phyloP scores from a whole-genome alignment of 1,140 invertebrate genomes.

The Cydia strobilella region DNA sequence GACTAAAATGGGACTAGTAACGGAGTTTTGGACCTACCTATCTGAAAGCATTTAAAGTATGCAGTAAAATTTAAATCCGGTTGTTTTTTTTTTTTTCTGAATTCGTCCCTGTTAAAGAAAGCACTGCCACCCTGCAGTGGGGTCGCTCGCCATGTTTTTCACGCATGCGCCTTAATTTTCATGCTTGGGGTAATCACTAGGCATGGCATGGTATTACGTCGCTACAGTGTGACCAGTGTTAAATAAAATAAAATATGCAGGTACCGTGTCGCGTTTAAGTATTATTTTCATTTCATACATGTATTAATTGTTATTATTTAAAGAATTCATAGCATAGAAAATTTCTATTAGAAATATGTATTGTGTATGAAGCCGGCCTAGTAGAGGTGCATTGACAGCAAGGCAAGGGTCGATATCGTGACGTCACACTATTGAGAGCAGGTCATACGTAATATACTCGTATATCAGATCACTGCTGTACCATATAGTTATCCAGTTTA shows the following conservation, averaged over 20 bases:
- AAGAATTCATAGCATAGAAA: constrained; percentile 6
- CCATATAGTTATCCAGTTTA: too few species aligned
- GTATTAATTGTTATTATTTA: not conserved
- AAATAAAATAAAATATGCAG: not conserved
- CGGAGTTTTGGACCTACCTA: too few species aligned
- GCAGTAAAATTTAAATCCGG: not conserved
- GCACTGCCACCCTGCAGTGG: constrained; percentile 63
- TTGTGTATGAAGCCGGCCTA: constrained; percentile 38
- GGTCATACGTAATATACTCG: not conserved
- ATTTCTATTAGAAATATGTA: too few species aligned
- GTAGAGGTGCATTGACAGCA: constrained; percentile 51
- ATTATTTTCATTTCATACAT: not conserved
- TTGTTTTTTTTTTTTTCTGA: constrained; percentile 17
- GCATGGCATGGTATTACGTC: constrained; percentile 41
- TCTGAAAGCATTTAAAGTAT: not conserved
- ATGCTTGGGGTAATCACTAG: constrained; percentile 64
- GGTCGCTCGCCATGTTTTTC: constrained; percentile 70
- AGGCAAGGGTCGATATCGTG: constrained; percentile 63
- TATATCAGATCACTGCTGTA: not conserved
- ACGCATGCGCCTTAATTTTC: constrained; percentile 70
- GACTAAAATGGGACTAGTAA: too few species aligned
- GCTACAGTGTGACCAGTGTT: constrained; percentile 51
- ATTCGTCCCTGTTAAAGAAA: constrained; percentile 49
- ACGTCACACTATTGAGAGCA: constrained; percentile 71
- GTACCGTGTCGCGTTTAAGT: not conserved